Evolutionary conservation across 2,888 invertebrate species (phyloP).

Genomic region (Idaea biselata): DNA sequence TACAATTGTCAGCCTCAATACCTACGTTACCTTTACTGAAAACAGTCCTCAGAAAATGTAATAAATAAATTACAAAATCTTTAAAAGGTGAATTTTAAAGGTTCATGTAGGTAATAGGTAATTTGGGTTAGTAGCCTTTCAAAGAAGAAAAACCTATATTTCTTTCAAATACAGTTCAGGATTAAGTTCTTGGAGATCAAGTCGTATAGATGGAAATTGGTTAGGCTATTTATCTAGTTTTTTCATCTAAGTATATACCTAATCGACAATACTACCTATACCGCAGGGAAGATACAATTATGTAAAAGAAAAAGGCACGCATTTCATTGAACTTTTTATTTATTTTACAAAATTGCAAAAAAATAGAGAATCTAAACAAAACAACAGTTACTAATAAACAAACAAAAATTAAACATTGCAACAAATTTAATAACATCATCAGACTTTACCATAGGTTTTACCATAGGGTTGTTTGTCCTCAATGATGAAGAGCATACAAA

Average conservation of each 20-base stretch:
- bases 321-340: neutral
- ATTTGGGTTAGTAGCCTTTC: no score
- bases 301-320: neutral
- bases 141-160: no score
- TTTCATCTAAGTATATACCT: no score
- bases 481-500: slow-evolving; percentile 50
- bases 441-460: no score
- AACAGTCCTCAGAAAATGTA: neutral
- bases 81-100: neutral
- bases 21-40: neutral
- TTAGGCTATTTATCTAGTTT: no score
- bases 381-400: neutral
- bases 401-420: slow-evolving; percentile 4
- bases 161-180: no score
- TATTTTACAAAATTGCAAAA: neutral
- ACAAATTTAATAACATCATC: no score
- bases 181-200: no score
- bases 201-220: no score
- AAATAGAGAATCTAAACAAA: neutral
- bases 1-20: neutral
- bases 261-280: no score
- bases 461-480: slow-evolving; percentile 27
- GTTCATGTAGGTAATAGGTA: no score
- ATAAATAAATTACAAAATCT: neutral
- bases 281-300: no score